Evolutionary conservation across 2,113 vertebrate species (phyloP), one percentile per base, ranked within the genome.

Genomic region (Chaetodon auriga): DNA sequence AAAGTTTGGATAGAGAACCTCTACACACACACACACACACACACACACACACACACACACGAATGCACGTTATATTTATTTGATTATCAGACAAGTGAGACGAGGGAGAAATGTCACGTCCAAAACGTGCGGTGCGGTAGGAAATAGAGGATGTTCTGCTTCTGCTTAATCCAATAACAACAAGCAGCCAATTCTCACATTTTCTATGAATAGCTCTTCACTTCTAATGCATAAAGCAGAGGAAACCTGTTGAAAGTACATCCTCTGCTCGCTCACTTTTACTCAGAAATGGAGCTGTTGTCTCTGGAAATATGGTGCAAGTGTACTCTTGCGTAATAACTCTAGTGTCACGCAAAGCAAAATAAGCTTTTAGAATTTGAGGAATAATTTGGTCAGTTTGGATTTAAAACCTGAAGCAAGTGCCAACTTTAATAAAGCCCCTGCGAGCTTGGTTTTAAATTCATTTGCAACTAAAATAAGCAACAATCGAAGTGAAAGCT

Each of bases 151-250:
- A 86, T 87, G 51, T 82, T 87, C 57, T 73, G 72, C 80, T 55
- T 78, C 51, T 45, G 7, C 9, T 69, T 87, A 78, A 82, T 92
- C 85, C 80, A 62, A 65, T 70, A 48, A 78, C 23, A 84, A 80
- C 62, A 80, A 68, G 70, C 54, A 65, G 11, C 6, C 43, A 68
- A 49, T 82, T 86, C 45, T 79, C 51, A 58, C 19, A 81, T 79
- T 87, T 85, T 36, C 30, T 65, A 51, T 57, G 6, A 57, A 64
- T 48, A 79, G 58, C 19, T 43, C 35, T n/a, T 79, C 25, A 64
- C 49, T 54, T n/a, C 9, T 25, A 49, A 55, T 13, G 23, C 58
- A 15, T 35, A 63, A 81, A 58, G 57, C 54, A 78, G 63, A 72
- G 36, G 7, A 61, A 41, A 75, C 23, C 64, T 74, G 58, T 85